A percentile compares a stretch with the other conserved stretches of the same genome.
These are phyloP conservation scores for Lacanobia wlatinum DNA, from an alignment of 2,888 invertebrate genomes.

Conservation along the genomic window DNA sequence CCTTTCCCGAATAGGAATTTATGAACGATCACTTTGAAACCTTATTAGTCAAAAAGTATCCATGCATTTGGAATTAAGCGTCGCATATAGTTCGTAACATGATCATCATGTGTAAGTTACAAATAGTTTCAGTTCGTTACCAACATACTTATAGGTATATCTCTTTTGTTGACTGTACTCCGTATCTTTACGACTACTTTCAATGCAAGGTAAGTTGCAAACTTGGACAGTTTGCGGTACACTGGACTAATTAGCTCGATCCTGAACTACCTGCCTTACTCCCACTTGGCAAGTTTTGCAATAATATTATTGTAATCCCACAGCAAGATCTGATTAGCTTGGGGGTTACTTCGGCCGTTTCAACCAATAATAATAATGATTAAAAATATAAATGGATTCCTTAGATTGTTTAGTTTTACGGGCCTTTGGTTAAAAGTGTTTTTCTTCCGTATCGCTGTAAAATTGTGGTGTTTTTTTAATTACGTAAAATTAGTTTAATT, in stretches of 20 bases:
- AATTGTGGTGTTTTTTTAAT: not conserved
- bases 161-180: not conserved
- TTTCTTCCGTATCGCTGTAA: not conserved
- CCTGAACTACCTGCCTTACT: slow-evolving; percentile 18
- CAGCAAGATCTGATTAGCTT: slow-evolving; percentile 51
- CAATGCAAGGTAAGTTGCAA: slow-evolving; percentile 32
- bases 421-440: too few species aligned
- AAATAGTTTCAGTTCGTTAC: not conserved
- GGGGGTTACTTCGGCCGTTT: slow-evolving; percentile 2
- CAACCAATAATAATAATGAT: slow-evolving; percentile 4
- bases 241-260: slow-evolving; percentile 47
- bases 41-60: too few species aligned
- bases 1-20: too few species aligned
- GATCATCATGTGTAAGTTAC: too few species aligned
- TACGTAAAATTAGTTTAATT: not conserved
- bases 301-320: slow-evolving; percentile 58
- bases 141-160: not conserved
- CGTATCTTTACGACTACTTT: slow-evolving; percentile 16
- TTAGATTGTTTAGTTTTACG: slow-evolving; percentile 1
- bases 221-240: slow-evolving; percentile 50
- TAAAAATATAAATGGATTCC: slow-evolving; percentile 28
- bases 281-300: slow-evolving; percentile 48
- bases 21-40: too few species aligned
- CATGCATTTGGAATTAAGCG: too few species aligned
- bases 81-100: too few species aligned